These are phyloP conservation scores for Agrochola circellaris DNA, from an alignment of 2,888 invertebrate genomes.

Conservation along the genomic window DNA sequence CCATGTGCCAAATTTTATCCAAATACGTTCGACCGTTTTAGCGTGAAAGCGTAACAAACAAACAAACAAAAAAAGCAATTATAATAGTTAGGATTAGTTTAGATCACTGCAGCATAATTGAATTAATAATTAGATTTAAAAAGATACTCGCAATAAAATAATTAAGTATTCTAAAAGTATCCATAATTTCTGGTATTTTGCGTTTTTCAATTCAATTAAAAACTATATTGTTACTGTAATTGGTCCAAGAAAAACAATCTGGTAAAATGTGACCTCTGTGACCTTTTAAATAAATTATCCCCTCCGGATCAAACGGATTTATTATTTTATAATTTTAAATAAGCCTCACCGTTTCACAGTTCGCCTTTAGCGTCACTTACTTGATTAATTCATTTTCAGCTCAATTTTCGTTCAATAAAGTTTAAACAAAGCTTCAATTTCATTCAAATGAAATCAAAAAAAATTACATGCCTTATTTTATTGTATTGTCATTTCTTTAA, in stretches of 20 bases:
- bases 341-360: background rate
- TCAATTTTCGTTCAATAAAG: constrained; percentile 7
- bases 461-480: background rate
- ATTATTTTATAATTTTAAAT: background rate
- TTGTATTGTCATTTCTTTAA: constrained; percentile 6
- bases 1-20: no score
- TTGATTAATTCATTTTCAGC: background rate
- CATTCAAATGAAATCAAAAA: background rate
- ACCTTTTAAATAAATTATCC: background rate
- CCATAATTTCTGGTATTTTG: background rate
- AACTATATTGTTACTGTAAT: background rate
- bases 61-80: no score
- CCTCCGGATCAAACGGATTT: background rate
- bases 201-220: background rate
- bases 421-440: background rate
- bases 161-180: background rate
- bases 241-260: background rate
- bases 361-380: no score
- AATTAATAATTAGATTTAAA: no score
- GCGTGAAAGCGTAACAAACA: no score
- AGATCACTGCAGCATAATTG: no score
- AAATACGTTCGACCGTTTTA: no score
- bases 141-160: no score
- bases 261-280: background rate
- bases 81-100: no score